These are phyloP conservation scores for Spinus olivaceus DNA, from an alignment of 2,797 vertebrate species.

Conservation along the genomic window DNA sequence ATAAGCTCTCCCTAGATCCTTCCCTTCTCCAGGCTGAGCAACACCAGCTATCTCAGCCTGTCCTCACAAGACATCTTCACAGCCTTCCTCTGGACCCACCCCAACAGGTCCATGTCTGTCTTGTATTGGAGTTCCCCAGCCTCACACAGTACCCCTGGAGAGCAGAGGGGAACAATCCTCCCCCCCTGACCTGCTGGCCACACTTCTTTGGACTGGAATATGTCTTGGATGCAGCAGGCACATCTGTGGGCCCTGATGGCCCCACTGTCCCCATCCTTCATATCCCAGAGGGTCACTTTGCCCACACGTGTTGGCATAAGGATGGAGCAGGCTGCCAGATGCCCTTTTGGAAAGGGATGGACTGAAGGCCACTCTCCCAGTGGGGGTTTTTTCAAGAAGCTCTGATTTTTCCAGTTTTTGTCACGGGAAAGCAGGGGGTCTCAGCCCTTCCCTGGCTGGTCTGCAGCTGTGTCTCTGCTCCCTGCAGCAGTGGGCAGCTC, in stretches of 20 bases:
- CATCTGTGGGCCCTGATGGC: background rate
- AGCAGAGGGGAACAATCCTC: background rate
- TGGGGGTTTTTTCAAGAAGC: background rate
- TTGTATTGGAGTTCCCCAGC: fast-evolving
- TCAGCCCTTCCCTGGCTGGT: background rate
- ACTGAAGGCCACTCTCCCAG: background rate
- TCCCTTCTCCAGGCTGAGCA: background rate
- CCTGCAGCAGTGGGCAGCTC: background rate
- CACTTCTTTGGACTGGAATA: background rate
- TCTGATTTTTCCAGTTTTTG: background rate
- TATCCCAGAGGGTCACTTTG: fast-evolving
- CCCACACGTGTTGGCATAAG: background rate
- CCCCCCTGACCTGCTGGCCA: background rate
- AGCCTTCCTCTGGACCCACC: background rate
- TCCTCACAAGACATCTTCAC: background rate
- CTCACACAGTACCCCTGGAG: fast-evolving
- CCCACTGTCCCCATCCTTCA: background rate
- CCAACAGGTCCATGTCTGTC: background rate
- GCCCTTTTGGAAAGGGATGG: background rate
- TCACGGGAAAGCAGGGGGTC: background rate
- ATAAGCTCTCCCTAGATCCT: background rate
- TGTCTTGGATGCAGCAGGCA: background rate
- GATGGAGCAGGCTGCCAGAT: background rate
- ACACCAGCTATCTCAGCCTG: background rate
- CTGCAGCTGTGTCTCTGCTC: background rate